Evolutionary conservation across 1,140 invertebrate genomes (phyloP), one percentile per base, ranked within the genome.

Genomic region (Trachymyrmex septentrionalis): DNA sequence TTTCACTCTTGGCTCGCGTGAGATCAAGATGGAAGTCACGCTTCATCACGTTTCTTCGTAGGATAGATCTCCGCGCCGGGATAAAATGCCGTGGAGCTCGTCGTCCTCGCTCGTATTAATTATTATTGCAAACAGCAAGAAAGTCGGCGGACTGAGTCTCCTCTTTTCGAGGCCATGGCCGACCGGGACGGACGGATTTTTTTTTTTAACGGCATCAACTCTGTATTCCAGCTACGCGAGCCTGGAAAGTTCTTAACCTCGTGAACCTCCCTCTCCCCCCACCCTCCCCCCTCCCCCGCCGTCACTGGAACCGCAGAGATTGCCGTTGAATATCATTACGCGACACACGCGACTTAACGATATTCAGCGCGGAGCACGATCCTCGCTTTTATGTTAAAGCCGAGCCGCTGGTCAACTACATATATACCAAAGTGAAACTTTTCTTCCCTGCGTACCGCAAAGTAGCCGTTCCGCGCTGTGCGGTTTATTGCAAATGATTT

Each of bases 1-100:
- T 84, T 73, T 75, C 80, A 61, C 69, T 84, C 38, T 24, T 12
- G 78, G 10, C 50, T 71, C 19, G 80, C 67, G 69, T 73, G 80
- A 84, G 80, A 61, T 84, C 80, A 9, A n/a, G 38, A 82, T 82
- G 80, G 80, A 48, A 72, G 53, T 82, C 53, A 73, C 80, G 80
- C 80, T 82, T 38, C 67, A 82, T 82, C 55, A 55, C 38, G 24
- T 72, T 61, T 48, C 63, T 16, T 27, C 24, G 6, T 24, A 57
- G 24, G 24, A 38, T 30, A 81, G 78, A 82, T 72, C 67, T 72
- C 67, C 21, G 38, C 38, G 5, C 19, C 10, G 27, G 55, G 67
- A 73, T 82, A 73, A 61, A 73, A 73, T 48, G 2, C 53, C 55
- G 55, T 16, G 19, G 38, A 72, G 38, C 55, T 80, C 16, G 53